These are phyloP conservation scores for Rhinogobius similis DNA, from an alignment of 2,113 vertebrate genomes.

Conservation along the genomic window DNA sequence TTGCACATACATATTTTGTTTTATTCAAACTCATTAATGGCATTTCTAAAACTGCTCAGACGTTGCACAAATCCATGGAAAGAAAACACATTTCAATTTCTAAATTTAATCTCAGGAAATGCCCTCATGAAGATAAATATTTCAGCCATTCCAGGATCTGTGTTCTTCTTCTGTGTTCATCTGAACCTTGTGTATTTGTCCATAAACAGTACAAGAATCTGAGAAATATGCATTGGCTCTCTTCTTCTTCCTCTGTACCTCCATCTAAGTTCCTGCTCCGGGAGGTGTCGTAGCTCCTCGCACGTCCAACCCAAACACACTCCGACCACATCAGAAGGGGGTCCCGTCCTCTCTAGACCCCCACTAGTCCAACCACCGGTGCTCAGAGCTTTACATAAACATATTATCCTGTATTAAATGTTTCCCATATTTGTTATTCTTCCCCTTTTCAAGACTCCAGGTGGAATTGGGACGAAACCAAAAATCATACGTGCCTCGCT, in stretches of 20 bases:
- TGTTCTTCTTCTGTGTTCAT: no score
- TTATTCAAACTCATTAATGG: no score
- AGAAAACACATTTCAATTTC: no score
- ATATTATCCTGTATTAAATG: conserved; percentile 81
- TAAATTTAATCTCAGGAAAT: no score
- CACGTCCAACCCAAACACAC: conserved; percentile 77
- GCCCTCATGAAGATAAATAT: conserved; percentile 19
- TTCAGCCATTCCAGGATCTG: no score
- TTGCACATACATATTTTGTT: no score
- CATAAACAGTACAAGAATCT: conserved; percentile 59
- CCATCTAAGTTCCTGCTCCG: conserved; percentile 70
- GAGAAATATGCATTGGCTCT: conserved; percentile 62
- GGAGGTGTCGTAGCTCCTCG: conserved; percentile 58
- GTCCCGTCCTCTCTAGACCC: conserved; percentile 66
- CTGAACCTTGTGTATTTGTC: conserved; percentile 22
- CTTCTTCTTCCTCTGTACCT: conserved; percentile 57
- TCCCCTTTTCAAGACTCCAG: conserved; percentile 71
- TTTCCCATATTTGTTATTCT: conserved; percentile 82
- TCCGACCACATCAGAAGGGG: conserved; percentile 74
- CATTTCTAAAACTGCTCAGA: no score
- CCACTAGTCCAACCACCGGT: neutral
- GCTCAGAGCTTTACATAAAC: conserved; percentile 74
- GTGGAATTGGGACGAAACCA: conserved; percentile 77
- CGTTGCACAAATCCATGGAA: no score
- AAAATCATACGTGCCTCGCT: conserved; percentile 70